Percentiles rank a stretch among this genome's conserved stretches.
phyloP scores from a whole-genome alignment of 2,113 vertebrate species.

The Halcyon malimbica region DNA sequence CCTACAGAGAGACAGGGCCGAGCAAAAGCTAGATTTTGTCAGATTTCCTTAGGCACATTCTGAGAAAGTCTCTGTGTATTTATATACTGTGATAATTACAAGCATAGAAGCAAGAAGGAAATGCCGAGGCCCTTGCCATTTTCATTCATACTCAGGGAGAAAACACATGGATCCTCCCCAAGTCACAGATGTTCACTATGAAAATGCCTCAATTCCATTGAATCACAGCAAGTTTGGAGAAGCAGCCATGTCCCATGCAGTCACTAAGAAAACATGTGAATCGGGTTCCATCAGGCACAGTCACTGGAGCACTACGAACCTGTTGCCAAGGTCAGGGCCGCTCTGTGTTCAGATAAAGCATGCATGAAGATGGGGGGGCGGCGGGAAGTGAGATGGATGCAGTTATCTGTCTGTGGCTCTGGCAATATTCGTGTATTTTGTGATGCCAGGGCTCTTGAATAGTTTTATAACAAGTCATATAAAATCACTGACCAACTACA shows the following conservation, averaged over 20 bases:
- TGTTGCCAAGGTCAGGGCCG: constrained; percentile 34
- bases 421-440: not conserved
- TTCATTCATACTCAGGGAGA: constrained; percentile 73
- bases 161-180: constrained; percentile 77
- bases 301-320: constrained; percentile 67
- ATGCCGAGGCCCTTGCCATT: constrained; percentile 66
- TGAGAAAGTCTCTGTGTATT: constrained; percentile 48
- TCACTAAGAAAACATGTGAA: constrained; percentile 70
- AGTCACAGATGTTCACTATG: constrained; percentile 76
- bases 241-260: constrained; percentile 70
- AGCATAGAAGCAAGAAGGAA: constrained; percentile 72
- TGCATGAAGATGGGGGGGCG: not conserved
- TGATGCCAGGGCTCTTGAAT: not conserved
- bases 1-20: not conserved
- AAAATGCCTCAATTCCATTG: constrained; percentile 77
- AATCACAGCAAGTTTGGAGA: constrained; percentile 70
- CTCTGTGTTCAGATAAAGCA: not conserved
- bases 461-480: not conserved
- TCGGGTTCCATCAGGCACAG: constrained; percentile 65
- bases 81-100: constrained; percentile 67
- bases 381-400: not conserved
- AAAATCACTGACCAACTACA: not conserved
- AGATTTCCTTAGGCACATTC: constrained; percentile 25
- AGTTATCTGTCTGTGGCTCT: not conserved
- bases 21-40: constrained; percentile 26